Evolutionary conservation across 2,888 invertebrate genomes (phyloP), one percentile per base, ranked within the genome.

Genomic region (Cataglyphis livida): DNA sequence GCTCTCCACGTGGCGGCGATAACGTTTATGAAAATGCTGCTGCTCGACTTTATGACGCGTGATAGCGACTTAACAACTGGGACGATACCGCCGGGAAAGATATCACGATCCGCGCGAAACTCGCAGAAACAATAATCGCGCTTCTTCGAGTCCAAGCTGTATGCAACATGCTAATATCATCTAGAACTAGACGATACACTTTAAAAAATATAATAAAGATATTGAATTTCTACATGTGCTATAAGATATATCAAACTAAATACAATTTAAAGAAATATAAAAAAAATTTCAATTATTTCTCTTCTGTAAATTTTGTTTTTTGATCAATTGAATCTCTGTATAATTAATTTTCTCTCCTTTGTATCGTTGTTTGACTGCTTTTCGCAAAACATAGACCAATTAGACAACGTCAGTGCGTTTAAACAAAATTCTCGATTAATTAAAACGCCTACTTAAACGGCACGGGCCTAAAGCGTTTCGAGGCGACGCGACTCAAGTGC

Each of bases 21-120:
- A 93, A 90, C 90, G 87, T 87, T 91, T 88, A 83, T 87, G 89
- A 89, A 90, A 92, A 90, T 74, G 79, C 59, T 85, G 87, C 85
- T 81, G 87, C 86, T 75, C 88, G 83, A 89, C 86, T 92, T 91
- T 91, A 91, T 87, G 88, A 88, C 68, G 71, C 81, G 44, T 86
- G 90, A 91, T 91, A 91, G 84, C 82, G 81, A 59, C 62, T 62
- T 81, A 85, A 81, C 82, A 78, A 59, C 66, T 25, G 51, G 59
- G 41, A 62, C 84, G 68, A 81, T 81, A 75, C 54, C 51, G 51
- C 4, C 41, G 21, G 12, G 44, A 38, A 78, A 76, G 78, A 81
- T 79, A 79, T 4, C 44, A 35, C 71, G 57, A 75, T 81, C 38
- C n/a, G 75, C 74, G 35, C 75, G 12, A 12, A n/a, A 61, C 25